Percentiles rank a stretch among this genome's conserved stretches.
Conservation (phyloP, 2,797 vertebrate species). For the Xyrichtys novacula region DNA sequence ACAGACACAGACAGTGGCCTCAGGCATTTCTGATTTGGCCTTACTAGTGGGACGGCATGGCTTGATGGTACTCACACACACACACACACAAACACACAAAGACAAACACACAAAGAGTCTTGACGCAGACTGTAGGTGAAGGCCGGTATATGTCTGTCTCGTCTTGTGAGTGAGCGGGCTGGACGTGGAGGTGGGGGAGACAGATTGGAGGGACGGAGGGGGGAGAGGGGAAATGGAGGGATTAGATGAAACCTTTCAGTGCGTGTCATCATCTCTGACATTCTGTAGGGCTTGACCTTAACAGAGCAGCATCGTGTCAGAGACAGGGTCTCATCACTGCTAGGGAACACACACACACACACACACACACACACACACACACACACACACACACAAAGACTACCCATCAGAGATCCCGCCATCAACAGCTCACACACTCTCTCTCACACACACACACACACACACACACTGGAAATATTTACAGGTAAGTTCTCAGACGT, state of each 20-base stretch:
- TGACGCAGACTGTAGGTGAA: constrained; percentile 78
- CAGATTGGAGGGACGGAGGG: constrained; percentile 66
- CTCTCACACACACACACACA: constrained; percentile 30
- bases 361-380: constrained; percentile 42
- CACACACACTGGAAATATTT: constrained; percentile 14
- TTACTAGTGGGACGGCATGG: constrained; percentile 64
- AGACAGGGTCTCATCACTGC: constrained; percentile 79
- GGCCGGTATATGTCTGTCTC: constrained; percentile 77
- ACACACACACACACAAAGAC: constrained; percentile 26
- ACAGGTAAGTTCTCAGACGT: constrained; percentile 4
- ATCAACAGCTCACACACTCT: constrained; percentile 52
- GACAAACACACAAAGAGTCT: constrained; percentile 46
- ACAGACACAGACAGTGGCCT: constrained; percentile 71
- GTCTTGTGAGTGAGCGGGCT: constrained; percentile 69
- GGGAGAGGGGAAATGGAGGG: constrained; percentile 77
- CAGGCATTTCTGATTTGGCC: constrained; percentile 71
- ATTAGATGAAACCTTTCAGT: constrained; percentile 86
- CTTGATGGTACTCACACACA: constrained; percentile 69
- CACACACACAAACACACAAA: constrained; percentile 35
- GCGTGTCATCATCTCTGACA: constrained; percentile 86
- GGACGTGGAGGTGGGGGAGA: constrained; percentile 65
- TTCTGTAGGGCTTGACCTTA: constrained; percentile 88
- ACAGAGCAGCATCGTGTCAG: constrained; percentile 84
- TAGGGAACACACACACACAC: constrained; percentile 52
- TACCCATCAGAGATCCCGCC: constrained; percentile 62